Evolutionary conservation across 2,888 invertebrate species (phyloP), one percentile per base, ranked within the genome.

Genomic region (Halocaridina rubra): DNA sequence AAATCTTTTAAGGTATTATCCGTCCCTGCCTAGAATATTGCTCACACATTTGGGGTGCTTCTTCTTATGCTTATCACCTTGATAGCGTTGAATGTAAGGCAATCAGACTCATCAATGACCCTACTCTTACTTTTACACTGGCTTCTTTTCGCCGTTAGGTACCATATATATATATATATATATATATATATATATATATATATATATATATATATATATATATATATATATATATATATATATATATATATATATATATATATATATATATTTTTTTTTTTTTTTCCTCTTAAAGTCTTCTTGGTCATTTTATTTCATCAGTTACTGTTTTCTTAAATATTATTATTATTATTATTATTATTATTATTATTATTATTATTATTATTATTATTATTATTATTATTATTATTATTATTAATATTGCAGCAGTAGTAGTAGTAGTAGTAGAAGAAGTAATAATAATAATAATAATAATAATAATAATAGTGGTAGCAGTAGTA

Each of bases 211-310:
- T 57, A 57, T 57, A 59, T 59, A 59, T 59, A 59, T 59, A 59
- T 59, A 59, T 59, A 59, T 59, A 1, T 59, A 59, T 59, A 59
- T 59, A 69, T 30, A 69, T 30, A 69, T 29, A 69, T 69, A 69
- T 69, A 69, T 69, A 69, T 69, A 69, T 69, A 69, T 69, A 69
- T 69, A 27, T 69, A 69, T 69, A 69, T 69, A 69, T 27, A 69
- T 69, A 67, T 67, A 67, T 67, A 67, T 67, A 67, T 67, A 67
- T 67, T 24, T 67, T 32, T 72, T 19, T 72, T 32, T 33, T 32
- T 33, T 22, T 13, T 22, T 72, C 19, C 29, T 5, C 24, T 64
- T 1, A 64, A 64, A 19, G 71, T 71, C 10, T 13, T 27, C 10
- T 71, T 16, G 8, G 27, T 16, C 16, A 72, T 13, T 13, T 30